These are phyloP conservation scores for Aphaenogaster floridana DNA, from an alignment of 1,140 invertebrate species.

Conservation along the genomic window DNA sequence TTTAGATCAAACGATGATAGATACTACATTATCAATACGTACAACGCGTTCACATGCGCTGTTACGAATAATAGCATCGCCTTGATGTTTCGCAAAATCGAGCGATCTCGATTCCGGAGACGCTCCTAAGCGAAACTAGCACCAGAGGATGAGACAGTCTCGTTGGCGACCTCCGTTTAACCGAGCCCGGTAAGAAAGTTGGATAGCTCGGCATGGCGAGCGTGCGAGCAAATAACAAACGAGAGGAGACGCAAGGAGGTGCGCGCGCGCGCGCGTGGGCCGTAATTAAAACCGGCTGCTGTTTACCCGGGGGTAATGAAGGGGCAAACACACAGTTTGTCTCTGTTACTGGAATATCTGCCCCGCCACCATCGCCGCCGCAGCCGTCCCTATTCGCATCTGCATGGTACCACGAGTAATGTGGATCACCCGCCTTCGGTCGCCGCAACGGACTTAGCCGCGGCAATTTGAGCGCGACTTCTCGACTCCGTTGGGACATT, in stretches of 20 bases:
- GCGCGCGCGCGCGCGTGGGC: constrained; percentile 75
- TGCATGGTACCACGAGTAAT: constrained; percentile 42
- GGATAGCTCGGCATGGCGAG: constrained; percentile 76
- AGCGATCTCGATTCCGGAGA: background rate
- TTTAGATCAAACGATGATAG: background rate
- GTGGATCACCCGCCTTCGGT: constrained; percentile 18
- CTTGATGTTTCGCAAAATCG: constrained; percentile 1
- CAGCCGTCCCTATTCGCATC: constrained; percentile 49
- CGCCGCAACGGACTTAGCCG: constrained; percentile 16
- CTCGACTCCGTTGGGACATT: background rate
- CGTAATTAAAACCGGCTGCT: constrained; percentile 86
- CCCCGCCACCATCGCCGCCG: constrained; percentile 22
- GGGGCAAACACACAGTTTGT: constrained; percentile 85
- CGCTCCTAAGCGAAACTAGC: background rate
- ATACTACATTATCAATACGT: background rate
- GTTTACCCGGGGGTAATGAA: constrained; percentile 86
- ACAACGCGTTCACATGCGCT: background rate
- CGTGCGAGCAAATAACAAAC: constrained; percentile 85
- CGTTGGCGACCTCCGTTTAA: constrained; percentile 80
- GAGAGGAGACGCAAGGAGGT: constrained; percentile 82
- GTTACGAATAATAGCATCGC: background rate
- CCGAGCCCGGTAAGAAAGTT: constrained; percentile 82
- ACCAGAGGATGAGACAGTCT: constrained; percentile 65
- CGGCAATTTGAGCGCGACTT: constrained; percentile 36
- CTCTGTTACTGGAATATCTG: constrained; percentile 82